A percentile compares a stretch with the other conserved stretches of the same genome.
Evolutionary conservation across 1,140 invertebrate species (phyloP).

Genomic region (Drosophila albomicans): DNA sequence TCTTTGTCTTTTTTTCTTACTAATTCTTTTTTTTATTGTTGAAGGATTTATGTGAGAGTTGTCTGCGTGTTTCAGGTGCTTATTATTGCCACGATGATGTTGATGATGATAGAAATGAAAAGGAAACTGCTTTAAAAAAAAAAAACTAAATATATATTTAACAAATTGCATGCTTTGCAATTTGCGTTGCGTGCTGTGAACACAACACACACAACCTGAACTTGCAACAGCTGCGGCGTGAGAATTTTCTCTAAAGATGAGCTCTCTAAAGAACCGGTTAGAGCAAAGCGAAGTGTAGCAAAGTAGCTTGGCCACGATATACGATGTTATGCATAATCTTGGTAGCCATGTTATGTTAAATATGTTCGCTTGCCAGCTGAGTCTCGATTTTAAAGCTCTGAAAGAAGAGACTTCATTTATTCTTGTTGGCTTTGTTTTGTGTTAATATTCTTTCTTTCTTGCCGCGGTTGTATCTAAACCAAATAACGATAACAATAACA

Average conservation of each 20-base stretch:
- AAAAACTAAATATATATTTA: conserved; percentile 29
- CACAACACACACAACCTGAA: conserved; percentile 6
- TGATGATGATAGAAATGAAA: conserved; percentile 15
- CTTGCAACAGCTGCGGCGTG: conserved; percentile 14
- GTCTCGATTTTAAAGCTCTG: neutral
- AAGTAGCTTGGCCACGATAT: neutral
- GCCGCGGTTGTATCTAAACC: neutral
- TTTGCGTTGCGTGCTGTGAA: conserved; percentile 36
- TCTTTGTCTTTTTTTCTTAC: neutral
- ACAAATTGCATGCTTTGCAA: conserved; percentile 62
- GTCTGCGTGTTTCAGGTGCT: conserved; percentile 35
- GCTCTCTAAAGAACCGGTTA: conserved; percentile 11
- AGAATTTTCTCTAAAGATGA: conserved; percentile 8
- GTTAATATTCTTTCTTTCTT: neutral
- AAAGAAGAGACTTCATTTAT: neutral
- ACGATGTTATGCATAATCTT: conserved; percentile 1
- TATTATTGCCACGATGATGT: conserved; percentile 13
- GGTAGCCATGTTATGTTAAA: no score
- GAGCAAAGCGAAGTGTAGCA: no score
- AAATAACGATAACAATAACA: conserved; percentile 1
- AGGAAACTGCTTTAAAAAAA: conserved; percentile 26
- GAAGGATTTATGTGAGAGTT: conserved; percentile 30
- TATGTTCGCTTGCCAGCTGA: neutral
- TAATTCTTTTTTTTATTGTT: conserved; percentile 16
- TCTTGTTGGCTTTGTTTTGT: neutral